A percentile compares a stretch with the other conserved stretches of the same genome.
phyloP scores from a whole-genome alignment of 2,797 vertebrate genomes.

The Lagodon rhomboides region DNA sequence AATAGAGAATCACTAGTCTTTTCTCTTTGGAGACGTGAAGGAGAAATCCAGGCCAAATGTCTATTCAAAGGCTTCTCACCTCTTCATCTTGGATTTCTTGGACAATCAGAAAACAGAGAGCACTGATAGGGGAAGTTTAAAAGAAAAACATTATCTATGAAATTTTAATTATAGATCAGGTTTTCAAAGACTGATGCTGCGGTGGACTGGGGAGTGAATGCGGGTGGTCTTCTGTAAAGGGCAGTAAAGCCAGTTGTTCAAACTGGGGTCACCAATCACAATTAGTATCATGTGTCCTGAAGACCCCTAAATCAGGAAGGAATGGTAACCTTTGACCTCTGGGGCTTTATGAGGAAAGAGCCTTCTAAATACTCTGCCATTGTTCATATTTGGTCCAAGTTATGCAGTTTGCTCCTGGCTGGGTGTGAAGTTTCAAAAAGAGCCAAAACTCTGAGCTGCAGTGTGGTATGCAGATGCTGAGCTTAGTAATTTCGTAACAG shows the following conservation, averaged over 20 bases:
- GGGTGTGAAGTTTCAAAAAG: slow-evolving; percentile 41
- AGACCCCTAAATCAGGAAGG: slow-evolving; percentile 40
- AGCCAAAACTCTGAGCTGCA: slow-evolving; percentile 49
- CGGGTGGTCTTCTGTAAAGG: slow-evolving; percentile 51
- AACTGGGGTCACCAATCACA: slow-evolving; percentile 33
- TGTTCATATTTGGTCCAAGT: slow-evolving; percentile 51
- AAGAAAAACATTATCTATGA: not conserved
- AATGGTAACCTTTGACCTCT: slow-evolving; percentile 66
- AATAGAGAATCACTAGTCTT: not conserved
- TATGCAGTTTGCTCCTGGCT: slow-evolving; percentile 48
- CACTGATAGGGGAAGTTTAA: not conserved
- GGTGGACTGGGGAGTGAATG: slow-evolving; percentile 1
- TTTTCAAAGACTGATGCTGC: slow-evolving; percentile 3
- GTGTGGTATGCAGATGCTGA: slow-evolving; percentile 58
- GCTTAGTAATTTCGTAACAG: slow-evolving; percentile 57
- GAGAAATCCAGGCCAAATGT: slow-evolving; percentile 5
- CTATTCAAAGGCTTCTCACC: slow-evolving; percentile 8
- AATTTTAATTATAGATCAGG: slow-evolving; percentile 8
- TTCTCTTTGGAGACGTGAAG: not conserved
- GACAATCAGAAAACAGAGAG: not conserved
- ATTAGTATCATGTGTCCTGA: slow-evolving; percentile 39
- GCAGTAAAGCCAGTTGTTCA: slow-evolving; percentile 48
- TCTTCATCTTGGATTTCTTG: not conserved
- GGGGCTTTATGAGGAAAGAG: slow-evolving; percentile 42
- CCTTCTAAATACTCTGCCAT: slow-evolving; percentile 42